Percentiles rank a stretch among this genome's conserved stretches.
phyloP scores from a whole-genome alignment of 1,140 invertebrate species.

The Trichomalopsis sarcophagae region DNA sequence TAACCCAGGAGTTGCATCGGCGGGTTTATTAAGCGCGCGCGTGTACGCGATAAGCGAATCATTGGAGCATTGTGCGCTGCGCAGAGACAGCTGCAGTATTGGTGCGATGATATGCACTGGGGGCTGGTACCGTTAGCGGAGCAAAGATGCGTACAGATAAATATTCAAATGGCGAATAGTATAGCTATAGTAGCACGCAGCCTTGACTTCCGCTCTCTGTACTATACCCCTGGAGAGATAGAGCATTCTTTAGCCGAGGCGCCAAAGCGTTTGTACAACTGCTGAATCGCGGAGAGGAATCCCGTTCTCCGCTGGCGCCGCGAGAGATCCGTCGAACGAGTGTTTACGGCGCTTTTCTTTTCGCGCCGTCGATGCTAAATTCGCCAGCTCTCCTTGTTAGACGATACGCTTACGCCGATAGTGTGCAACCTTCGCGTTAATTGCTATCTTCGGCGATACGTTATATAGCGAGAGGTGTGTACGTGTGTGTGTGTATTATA shows the following conservation, averaged over 20 bases:
- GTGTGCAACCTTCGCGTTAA: too few relatives aligned
- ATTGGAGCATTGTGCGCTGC: slow-evolving; percentile 10
- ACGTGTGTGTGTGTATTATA: too few relatives aligned
- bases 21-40: slow-evolving; percentile 1
- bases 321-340: background rate
- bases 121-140: slow-evolving; percentile 52
- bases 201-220: background rate
- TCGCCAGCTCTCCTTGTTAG: too few relatives aligned
- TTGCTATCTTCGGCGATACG: too few relatives aligned
- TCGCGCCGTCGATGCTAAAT: too few relatives aligned
- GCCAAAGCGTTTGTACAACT: background rate
- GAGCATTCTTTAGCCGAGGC: background rate
- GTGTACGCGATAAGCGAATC: slow-evolving; percentile 27
- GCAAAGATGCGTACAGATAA: slow-evolving; percentile 59
- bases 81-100: background rate
- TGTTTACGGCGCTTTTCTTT: background rate
- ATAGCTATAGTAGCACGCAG: background rate
- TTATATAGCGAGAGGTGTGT: background rate
- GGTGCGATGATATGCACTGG: background rate
- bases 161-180: slow-evolving; percentile 56
- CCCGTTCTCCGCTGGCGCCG: background rate
- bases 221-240: background rate
- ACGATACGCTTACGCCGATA: too few relatives aligned
- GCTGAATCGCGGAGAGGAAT: slow-evolving; percentile 26
- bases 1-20: slow-evolving; percentile 10